A percentile compares a stretch with the other conserved stretches of the same genome.
Conservation (phyloP, 2,797 vertebrate species). For the Sciurus vulgaris region DNA sequence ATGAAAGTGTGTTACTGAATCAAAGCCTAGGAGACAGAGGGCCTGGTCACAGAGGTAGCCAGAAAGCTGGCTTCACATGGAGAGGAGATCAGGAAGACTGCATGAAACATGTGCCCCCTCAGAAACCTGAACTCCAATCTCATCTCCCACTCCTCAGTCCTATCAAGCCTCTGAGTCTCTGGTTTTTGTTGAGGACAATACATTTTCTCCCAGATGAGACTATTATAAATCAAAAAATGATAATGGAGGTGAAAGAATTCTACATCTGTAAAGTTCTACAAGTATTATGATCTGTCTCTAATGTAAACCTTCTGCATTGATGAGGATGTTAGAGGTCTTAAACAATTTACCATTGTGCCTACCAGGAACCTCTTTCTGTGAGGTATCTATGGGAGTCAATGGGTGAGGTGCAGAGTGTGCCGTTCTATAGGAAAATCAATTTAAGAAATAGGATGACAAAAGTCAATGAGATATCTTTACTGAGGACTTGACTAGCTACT, state of each 20-base stretch:
- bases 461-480: neutral
- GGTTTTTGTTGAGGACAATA: neutral
- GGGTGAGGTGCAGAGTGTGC: neutral
- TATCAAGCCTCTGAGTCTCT: neutral
- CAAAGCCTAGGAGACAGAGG: neutral
- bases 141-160: neutral
- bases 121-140: neutral
- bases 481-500: neutral
- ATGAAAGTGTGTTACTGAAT: neutral
- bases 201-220: neutral
- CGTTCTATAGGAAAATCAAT: neutral
- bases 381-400: neutral
- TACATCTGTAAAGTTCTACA: neutral
- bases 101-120: fast-evolving
- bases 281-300: neutral
- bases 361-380: neutral
- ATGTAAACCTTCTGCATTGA: neutral
- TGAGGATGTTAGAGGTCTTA: neutral
- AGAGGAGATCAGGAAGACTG: neutral
- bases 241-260: neutral
- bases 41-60: neutral
- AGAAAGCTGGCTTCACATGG: neutral
- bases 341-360: neutral
- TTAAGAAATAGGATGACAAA: neutral
- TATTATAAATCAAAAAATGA: neutral